Conservation (phyloP, 2,888 invertebrate species). For the Achlya flavicornis region DNA sequence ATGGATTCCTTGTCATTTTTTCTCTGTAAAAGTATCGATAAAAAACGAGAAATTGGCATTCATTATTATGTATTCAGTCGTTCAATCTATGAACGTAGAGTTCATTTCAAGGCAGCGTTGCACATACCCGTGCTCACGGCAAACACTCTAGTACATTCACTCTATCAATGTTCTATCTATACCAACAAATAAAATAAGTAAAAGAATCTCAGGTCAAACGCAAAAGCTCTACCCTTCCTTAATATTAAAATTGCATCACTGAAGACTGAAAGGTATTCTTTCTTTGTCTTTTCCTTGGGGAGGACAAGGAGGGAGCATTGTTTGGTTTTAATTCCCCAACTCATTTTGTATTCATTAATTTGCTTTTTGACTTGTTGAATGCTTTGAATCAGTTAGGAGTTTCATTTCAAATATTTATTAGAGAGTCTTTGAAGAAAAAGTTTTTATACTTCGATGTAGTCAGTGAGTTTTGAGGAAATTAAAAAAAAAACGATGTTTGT, state of each 20-base stretch:
- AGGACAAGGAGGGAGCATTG: not conserved
- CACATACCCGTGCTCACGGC: too few species aligned
- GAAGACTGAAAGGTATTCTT: not conserved
- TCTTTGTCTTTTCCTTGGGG: not conserved
- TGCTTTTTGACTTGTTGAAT: conserved; percentile 4
- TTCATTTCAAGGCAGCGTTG: too few species aligned
- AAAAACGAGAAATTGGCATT: too few species aligned
- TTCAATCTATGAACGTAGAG: too few species aligned
- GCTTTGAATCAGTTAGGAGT: not conserved
- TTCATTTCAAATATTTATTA: not conserved
- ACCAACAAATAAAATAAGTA: not conserved
- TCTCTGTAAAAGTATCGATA: too few species aligned
- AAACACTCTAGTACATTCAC: too few species aligned
- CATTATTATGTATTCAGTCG: too few species aligned
- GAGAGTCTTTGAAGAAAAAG: not conserved
- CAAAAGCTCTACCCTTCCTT: not conserved
- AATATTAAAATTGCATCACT: conserved; percentile 1
- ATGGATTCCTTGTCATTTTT: too few species aligned
- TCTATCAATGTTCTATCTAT: too few species aligned
- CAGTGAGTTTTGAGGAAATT: too few species aligned
- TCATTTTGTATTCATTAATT: conserved; percentile 8
- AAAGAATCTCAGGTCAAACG: not conserved
- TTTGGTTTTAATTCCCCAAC: not conserved
- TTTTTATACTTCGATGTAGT: too few species aligned
- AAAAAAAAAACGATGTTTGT: too few species aligned